Base-by-base conservation (phyloP, 1,140 invertebrate species). In the Chrysoperla carnea region DNA sequence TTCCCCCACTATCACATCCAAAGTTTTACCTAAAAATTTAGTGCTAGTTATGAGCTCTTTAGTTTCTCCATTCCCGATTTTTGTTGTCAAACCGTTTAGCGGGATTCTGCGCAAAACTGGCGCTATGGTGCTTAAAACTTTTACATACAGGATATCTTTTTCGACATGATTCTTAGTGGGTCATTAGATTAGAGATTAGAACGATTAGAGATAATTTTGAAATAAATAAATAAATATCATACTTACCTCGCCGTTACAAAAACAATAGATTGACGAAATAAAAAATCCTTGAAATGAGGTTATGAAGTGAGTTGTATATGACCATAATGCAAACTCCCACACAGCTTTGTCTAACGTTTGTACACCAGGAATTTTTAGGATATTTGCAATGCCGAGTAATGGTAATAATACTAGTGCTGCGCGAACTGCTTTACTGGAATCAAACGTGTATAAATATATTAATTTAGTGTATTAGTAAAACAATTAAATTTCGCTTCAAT, bases 201-300 rank as follows among this genome's bases (percentile, higher is more conserved):
- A n/a, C n/a, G n/a, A n/a, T n/a, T n/a, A n/a, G n/a, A n/a, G n/a
- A n/a, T n/a, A n/a, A n/a, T n/a, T n/a, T n/a, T n/a, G n/a, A n/a
- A n/a, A n/a, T n/a, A n/a, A n/a, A n/a, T n/a, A n/a, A n/a, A n/a
- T n/a, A n/a, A n/a, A n/a, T n/a, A n/a, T n/a, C n/a, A n/a, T n/a
- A 11, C 31, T 72, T 64, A 89, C 86, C 74, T 93, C 88, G 40
- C 79, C 80, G 52, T 92, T 92, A 28, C 85, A 60, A 51, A 91
- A 90, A 56, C 87, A 93, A 58, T 91, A 92, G 13, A 91, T 63
- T 3, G 80, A 69, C 1, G 84, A 78, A 23, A 91, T 78, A 52
- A 89, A 83, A 46, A 89, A 78, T 4, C 87, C 87, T 66, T 92
- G 84, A 54, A 88, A 89, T 1, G 85, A 84, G 3, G 75, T 75